These are phyloP conservation scores for Drosophila asahinai DNA, from an alignment of 1,140 invertebrate genomes.

Conservation along the genomic window DNA sequence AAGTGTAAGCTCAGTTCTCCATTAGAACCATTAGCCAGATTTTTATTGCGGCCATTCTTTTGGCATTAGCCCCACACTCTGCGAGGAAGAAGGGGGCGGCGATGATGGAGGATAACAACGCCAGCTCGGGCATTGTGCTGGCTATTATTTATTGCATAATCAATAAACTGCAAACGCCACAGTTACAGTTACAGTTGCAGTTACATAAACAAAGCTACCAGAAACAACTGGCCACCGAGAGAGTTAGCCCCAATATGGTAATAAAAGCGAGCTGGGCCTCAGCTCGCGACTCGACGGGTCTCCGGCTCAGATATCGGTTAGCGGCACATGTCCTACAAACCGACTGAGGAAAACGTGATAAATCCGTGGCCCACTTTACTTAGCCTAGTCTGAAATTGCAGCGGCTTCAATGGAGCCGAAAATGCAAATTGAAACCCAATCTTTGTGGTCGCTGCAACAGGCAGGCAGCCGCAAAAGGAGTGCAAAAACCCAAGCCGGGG, in stretches of 20 bases:
- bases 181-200: slow-evolving; percentile 62
- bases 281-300: slow-evolving; percentile 12
- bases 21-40: slow-evolving; percentile 62
- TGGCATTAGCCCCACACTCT: slow-evolving; percentile 45
- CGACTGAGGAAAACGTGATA: slow-evolving; percentile 76
- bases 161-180: slow-evolving; percentile 79
- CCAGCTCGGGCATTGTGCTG: slow-evolving; percentile 59
- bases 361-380: slow-evolving; percentile 74
- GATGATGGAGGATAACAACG: slow-evolving; percentile 50
- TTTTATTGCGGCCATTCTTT: slow-evolving; percentile 72
- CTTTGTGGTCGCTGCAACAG: slow-evolving; percentile 52
- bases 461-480: slow-evolving; percentile 16
- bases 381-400: slow-evolving; percentile 68
- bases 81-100: not conserved
- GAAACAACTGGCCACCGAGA: slow-evolving; percentile 66
- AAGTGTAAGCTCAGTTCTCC: slow-evolving; percentile 26
- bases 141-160: slow-evolving; percentile 82
- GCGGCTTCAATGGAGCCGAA: slow-evolving; percentile 76
- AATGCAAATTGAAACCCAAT: slow-evolving; percentile 83
- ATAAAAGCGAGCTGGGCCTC: slow-evolving; percentile 62
- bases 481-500: slow-evolving; percentile 5
- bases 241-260: slow-evolving; percentile 79
- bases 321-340: slow-evolving; percentile 82
- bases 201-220: slow-evolving; percentile 74
- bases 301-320: slow-evolving; percentile 72